Evolutionary conservation across 1,140 invertebrate species (phyloP), one percentile per base, ranked within the genome.

Genomic region (Ooceraea biroi): DNA sequence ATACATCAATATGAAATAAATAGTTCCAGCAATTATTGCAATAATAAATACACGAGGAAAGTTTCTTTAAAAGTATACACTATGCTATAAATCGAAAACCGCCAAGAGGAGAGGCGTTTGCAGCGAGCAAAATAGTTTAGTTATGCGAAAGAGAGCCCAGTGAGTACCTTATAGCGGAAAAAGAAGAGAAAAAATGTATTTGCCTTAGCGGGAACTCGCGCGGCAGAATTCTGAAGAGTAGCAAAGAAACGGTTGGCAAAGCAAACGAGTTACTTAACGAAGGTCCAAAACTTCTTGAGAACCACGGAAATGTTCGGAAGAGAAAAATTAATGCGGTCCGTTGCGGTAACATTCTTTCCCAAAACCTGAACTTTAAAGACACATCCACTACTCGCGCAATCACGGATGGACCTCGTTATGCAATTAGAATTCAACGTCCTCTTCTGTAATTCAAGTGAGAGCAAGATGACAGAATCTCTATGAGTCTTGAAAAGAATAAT

Each of bases 231-330:
- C 60, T 74, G 63, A 83, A 71, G 72, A 58, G 48, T n/a, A 30
- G 55, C 12, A 19, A 44, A 58, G 46, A 55, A 58, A 86, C 58
- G 68, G 44, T 76, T 86, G 61, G 50, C 48, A 41, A 36, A 65
- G 50, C 68, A 44, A 57, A 36, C 46, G 61, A 63, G 77, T 71
- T 87, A 85, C 80, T 86, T 86, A 87, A 86, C 63, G 69, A 72
- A 66, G 41, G 19, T 61, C 46, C 50, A 25, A 52, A 82, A 61
- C 55, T 52, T 82, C 55, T 60, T 27, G 14, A 22, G 8, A 69
- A 19, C 30, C 65, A 30, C 41, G 69, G 19, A 58, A 63, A 84
- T 84, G 36, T 44, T 69, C 17, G 12, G 14, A 80, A 80, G 46
- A 36, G n/a, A n/a, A 57, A 68, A 57, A 71, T 57, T 71, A 57